These are phyloP conservation scores for Ranitomeya variabilis DNA, from an alignment of 2,113 vertebrate genomes.

Conservation along the genomic window DNA sequence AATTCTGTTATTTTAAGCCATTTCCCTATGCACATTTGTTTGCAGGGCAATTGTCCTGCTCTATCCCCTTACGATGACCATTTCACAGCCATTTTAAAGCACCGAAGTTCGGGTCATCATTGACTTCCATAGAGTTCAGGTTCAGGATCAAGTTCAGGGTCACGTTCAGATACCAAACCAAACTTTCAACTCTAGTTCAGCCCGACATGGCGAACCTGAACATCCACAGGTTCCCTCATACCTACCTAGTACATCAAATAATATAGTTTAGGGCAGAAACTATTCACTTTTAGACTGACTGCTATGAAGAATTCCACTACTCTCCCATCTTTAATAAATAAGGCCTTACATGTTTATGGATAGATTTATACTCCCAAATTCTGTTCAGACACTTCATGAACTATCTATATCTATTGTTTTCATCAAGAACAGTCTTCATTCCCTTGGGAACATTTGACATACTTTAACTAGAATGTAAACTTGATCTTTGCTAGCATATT, in stretches of 20 bases:
- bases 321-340: neutral
- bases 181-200: no score
- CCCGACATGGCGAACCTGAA: no score
- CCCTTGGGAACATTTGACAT: conserved; percentile 21
- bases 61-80: no score
- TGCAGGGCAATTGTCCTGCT: no score
- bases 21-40: no score
- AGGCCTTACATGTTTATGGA: neutral
- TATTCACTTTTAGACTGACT: neutral
- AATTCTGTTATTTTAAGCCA: no score
- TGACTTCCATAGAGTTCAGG: no score
- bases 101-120: no score
- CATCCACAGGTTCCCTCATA: neutral
- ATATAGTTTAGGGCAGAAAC: neutral
- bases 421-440: conserved; percentile 5
- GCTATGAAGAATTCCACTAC: neutral
- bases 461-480: conserved; percentile 33
- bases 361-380: neutral
- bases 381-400: neutral
- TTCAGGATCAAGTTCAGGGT: no score
- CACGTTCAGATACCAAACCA: no score
- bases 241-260: neutral
- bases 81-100: no score
- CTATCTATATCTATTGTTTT: conserved; percentile 10
- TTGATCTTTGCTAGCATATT: conserved; percentile 37